These are phyloP conservation scores for Liodrosophila aerea DNA, from an alignment of 2,888 invertebrate genomes.

Conservation along the genomic window DNA sequence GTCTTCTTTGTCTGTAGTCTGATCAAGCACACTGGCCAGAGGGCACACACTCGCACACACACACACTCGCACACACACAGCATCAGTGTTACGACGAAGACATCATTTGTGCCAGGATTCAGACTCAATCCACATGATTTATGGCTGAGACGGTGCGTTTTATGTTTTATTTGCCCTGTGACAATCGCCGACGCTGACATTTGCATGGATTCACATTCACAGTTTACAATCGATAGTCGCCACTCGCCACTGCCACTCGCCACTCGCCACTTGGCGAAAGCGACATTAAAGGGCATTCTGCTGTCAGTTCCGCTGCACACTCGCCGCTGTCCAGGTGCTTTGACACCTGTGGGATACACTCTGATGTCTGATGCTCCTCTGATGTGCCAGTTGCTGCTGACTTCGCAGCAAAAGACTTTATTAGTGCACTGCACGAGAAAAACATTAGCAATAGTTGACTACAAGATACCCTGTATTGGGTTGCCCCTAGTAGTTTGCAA, in stretches of 20 bases:
- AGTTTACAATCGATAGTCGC: conserved; percentile 21
- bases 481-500: too few species aligned
- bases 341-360: conserved; percentile 71
- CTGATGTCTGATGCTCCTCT: too few species aligned
- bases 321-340: conserved; percentile 57
- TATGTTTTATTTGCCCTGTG: conserved; percentile 72
- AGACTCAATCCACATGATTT: conserved; percentile 61
- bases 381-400: conserved; percentile 25
- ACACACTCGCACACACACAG: too few species aligned
- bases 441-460: too few species aligned
- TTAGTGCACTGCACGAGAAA: conserved; percentile 33
- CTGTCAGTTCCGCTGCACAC: conserved; percentile 73
- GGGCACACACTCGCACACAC: neutral
- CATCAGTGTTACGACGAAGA: conserved; percentile 30
- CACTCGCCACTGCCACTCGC: conserved; percentile 31
- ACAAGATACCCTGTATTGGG: too few species aligned
- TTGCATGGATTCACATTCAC: conserved; percentile 43
- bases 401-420: conserved; percentile 26
- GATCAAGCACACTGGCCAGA: conserved; percentile 1
- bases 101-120: conserved; percentile 2
- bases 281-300: conserved; percentile 81
- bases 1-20: neutral
- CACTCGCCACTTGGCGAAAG: conserved; percentile 36
- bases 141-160: conserved; percentile 69
- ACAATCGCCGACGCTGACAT: conserved; percentile 65